Conservation (phyloP, 2,113 vertebrate genomes). For the Trematomus loennbergii region DNA sequence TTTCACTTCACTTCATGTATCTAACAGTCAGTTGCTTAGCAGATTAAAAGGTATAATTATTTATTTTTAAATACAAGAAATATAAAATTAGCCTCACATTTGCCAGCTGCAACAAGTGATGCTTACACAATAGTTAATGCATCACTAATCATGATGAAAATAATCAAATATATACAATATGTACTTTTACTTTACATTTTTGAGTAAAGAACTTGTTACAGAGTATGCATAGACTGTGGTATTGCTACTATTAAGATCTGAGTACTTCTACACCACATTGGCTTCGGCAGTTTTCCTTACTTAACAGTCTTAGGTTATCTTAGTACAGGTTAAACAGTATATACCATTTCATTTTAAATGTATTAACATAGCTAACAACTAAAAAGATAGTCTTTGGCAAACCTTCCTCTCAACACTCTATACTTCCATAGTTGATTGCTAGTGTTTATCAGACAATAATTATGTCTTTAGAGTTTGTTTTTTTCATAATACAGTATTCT, state of each 20-base stretch:
- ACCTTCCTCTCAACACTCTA: too few relatives aligned
- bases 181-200: background rate
- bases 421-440: too few relatives aligned
- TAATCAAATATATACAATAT: background rate
- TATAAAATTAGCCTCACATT: too few relatives aligned
- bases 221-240: background rate
- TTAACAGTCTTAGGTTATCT: background rate
- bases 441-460: too few relatives aligned
- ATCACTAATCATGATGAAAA: background rate
- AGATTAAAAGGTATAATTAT: too few relatives aligned
- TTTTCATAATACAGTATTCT: background rate
- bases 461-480: too few relatives aligned
- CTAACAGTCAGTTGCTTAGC: too few relatives aligned
- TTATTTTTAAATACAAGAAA: too few relatives aligned
- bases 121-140: background rate
- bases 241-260: background rate
- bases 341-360: background rate
- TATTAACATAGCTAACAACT: too few relatives aligned
- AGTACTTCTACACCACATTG: background rate
- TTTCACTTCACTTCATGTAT: too few relatives aligned
- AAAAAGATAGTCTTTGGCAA: too few relatives aligned
- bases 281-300: background rate
- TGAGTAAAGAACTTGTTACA: background rate
- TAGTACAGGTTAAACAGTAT: background rate
- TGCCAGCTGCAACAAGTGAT: too few relatives aligned